Conservation (phyloP, 2,888 invertebrate genomes). For the Idaea aversata region DNA sequence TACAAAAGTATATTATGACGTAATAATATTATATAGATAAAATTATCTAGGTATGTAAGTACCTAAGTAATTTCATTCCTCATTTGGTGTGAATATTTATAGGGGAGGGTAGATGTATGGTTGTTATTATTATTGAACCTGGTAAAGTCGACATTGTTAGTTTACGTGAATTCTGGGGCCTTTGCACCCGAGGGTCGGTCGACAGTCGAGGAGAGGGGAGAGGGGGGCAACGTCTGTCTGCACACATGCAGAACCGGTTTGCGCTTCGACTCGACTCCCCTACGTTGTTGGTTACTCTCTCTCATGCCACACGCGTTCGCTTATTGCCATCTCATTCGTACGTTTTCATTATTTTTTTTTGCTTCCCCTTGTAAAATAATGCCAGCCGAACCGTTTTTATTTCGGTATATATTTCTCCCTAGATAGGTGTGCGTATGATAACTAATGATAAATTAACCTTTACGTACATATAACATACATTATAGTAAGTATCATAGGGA, state of each 20-base stretch:
- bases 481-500: conserved; percentile 2
- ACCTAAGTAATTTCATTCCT: not conserved
- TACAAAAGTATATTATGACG: conserved; percentile 1
- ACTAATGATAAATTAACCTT: conserved; percentile 9
- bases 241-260: conserved; percentile 79
- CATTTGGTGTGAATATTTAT: not conserved
- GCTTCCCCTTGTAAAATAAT: conserved; percentile 74
- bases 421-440: conserved; percentile 42
- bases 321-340: conserved; percentile 66
- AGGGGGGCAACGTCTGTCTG: conserved; percentile 67
- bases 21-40: not conserved
- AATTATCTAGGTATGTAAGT: too few relatives aligned
- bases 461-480: conserved; percentile 8
- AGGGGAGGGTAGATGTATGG: conserved; percentile 4
- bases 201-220: conserved; percentile 69
- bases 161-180: conserved; percentile 35
- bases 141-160: conserved; percentile 68
- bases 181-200: conserved; percentile 72
- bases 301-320: conserved; percentile 67
- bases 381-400: conserved; percentile 70
- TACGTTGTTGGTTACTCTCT: conserved; percentile 63
- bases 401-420: conserved; percentile 55
- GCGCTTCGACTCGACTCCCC: conserved; percentile 73
- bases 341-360: conserved; percentile 77
- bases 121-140: conserved; percentile 70